Evolutionary conservation across 2,113 vertebrate species (phyloP).

Genomic region (Periophthalmus modestus): DNA sequence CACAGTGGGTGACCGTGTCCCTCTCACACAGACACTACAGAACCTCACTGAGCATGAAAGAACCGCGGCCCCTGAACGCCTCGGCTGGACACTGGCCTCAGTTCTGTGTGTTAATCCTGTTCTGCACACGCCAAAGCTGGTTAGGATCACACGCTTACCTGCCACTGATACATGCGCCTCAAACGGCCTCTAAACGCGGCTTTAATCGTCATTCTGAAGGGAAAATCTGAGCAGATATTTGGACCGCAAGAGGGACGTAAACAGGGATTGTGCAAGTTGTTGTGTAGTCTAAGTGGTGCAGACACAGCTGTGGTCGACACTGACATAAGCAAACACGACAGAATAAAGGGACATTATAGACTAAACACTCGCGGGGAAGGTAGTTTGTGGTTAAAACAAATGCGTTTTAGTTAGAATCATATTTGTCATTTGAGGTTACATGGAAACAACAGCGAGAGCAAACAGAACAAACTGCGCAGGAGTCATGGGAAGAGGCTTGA

Average conservation of each 20-base stretch:
- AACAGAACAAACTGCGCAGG: neutral
- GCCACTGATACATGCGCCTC: conserved; percentile 54
- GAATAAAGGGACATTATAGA: neutral
- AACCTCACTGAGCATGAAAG: conserved; percentile 67
- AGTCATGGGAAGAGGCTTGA: no score
- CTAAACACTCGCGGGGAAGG: neutral
- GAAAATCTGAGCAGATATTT: neutral
- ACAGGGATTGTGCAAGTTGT: neutral
- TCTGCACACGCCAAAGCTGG: conserved; percentile 64
- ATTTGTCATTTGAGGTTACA: neutral
- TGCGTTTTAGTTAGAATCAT: neutral
- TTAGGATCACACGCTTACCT: conserved; percentile 50
- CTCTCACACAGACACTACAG: conserved; percentile 42
- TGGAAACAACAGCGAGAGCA: neutral
- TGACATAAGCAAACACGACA: neutral
- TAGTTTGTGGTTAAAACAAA: neutral
- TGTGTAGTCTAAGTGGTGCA: neutral
- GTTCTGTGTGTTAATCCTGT: conserved; percentile 70
- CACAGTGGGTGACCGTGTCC: conserved; percentile 23
- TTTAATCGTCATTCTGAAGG: conserved; percentile 6
- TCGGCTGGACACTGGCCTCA: conserved; percentile 59
- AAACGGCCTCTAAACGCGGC: neutral
- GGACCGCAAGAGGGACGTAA: neutral
- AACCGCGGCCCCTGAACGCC: conserved; percentile 50
- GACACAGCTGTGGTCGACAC: neutral